Conservation (phyloP, 53 echinoderm and acorn worm species). For the Crossaster papposus region DNA sequence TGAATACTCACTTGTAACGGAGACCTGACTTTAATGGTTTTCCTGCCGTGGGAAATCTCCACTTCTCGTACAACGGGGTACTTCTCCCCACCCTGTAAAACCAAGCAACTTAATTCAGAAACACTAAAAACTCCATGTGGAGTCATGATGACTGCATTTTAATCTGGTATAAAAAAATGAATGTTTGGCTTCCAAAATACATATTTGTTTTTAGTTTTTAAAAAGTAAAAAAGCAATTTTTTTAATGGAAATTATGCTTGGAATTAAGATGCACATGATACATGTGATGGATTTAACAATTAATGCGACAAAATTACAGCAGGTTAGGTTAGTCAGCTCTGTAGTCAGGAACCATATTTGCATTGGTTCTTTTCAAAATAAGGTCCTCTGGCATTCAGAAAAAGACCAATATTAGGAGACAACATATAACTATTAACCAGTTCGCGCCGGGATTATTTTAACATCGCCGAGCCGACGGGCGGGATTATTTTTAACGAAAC, state of each 20-base stretch:
- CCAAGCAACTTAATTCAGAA: slow-evolving; percentile 7
- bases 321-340: background rate
- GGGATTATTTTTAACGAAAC: no score
- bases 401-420: background rate
- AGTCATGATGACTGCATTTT: no score
- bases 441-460: no score
- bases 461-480: no score
- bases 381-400: background rate
- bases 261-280: background rate
- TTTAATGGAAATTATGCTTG: no score
- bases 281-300: background rate
- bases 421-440: no score
- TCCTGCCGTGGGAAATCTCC: slow-evolving; percentile 77
- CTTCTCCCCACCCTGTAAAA: slow-evolving; percentile 50
- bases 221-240: no score
- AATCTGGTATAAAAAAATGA: no score
- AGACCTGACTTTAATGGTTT: slow-evolving; percentile 86
- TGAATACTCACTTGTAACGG: slow-evolving; percentile 80
- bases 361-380: background rate
- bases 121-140: background rate
- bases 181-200: no score
- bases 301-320: background rate
- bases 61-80: slow-evolving; percentile 87
- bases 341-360: background rate
- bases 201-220: no score